A percentile compares a stretch with the other conserved stretches of the same genome.
Conservation (phyloP, 2,888 invertebrate species). For the Lepidonotus clava region DNA sequence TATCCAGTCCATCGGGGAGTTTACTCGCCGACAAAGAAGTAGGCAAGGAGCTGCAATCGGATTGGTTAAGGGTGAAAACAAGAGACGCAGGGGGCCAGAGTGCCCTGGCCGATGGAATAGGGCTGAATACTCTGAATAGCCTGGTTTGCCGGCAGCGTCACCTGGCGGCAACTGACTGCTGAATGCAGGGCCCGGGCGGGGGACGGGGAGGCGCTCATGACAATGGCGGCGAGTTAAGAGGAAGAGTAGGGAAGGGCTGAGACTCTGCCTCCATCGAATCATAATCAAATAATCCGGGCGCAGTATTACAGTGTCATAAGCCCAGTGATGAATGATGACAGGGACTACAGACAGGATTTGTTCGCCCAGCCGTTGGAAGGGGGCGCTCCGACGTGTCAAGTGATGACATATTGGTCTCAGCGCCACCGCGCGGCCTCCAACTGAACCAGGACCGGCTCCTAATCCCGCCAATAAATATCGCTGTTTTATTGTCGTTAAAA, state of each 20-base stretch:
- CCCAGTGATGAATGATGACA: constrained; percentile 35
- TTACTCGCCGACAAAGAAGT: constrained; percentile 5
- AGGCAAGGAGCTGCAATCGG: background rate
- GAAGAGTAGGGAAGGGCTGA: background rate
- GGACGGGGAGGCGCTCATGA: background rate
- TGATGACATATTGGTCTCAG: constrained; percentile 46
- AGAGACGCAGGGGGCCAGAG: background rate
- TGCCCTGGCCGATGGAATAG: background rate
- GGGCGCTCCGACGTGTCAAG: constrained; percentile 34
- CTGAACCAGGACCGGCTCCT: constrained; percentile 11
- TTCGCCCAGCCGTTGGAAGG: background rate
- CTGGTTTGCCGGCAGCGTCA: background rate
- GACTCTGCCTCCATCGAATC: constrained; percentile 27
- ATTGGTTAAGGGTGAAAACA: constrained; percentile 8
- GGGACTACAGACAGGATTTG: background rate
- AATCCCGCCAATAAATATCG: constrained; percentile 48
- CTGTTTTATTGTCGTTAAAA: constrained; percentile 50
- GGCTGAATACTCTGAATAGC: too few relatives aligned
- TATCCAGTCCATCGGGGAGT: constrained; percentile 27
- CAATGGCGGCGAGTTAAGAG: background rate
- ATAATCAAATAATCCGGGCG: constrained; percentile 40
- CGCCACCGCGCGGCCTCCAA: constrained; percentile 7
- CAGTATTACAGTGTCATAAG: constrained; percentile 51
- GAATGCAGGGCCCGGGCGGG: background rate
- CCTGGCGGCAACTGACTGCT: background rate